A percentile compares a stretch with the other conserved stretches of the same genome.
phyloP scores from a whole-genome alignment of 2,888 invertebrate species.

The Monopis laevigella region DNA sequence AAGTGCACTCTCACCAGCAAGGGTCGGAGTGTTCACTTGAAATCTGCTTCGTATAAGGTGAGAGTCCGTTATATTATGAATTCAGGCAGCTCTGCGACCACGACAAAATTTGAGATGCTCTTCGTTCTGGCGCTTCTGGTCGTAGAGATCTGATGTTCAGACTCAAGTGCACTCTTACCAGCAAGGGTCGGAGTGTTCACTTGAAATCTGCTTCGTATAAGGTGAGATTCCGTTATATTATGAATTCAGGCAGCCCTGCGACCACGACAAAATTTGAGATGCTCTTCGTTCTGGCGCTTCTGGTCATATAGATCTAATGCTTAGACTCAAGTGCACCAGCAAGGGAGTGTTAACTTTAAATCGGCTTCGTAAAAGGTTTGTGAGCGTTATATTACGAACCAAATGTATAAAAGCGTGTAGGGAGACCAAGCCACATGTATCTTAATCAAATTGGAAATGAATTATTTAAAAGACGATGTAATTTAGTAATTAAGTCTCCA shows the following conservation, averaged over 20 bases:
- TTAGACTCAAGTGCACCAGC: conserved; percentile 92
- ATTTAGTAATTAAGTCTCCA: no score
- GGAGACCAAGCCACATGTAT: no score
- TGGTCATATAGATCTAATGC: conserved; percentile 70
- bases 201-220: conserved; percentile 96
- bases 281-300: conserved; percentile 56
- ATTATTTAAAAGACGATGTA: no score
- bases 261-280: conserved; percentile 88
- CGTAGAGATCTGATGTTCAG: conserved; percentile 77
- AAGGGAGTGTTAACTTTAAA: conserved; percentile 95
- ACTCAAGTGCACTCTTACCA: conserved; percentile 93
- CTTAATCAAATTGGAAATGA: no score
- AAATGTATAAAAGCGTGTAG: no score
- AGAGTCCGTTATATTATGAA: background rate
- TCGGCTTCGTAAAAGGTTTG: conserved; percentile 94
- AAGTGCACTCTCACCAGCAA: conserved; percentile 96
- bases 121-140: conserved; percentile 48
- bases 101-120: conserved; percentile 79
- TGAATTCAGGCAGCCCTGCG: conserved; percentile 95
- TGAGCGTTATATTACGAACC: no score
- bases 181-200: conserved; percentile 94
- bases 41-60: conserved; percentile 96
- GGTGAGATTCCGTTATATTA: conserved; percentile 56
- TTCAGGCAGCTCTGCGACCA: conserved; percentile 97
- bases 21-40: conserved; percentile 94